Evolutionary conservation across 1,140 invertebrate genomes (phyloP).

Genomic region (Oreohelix idahoensis): DNA sequence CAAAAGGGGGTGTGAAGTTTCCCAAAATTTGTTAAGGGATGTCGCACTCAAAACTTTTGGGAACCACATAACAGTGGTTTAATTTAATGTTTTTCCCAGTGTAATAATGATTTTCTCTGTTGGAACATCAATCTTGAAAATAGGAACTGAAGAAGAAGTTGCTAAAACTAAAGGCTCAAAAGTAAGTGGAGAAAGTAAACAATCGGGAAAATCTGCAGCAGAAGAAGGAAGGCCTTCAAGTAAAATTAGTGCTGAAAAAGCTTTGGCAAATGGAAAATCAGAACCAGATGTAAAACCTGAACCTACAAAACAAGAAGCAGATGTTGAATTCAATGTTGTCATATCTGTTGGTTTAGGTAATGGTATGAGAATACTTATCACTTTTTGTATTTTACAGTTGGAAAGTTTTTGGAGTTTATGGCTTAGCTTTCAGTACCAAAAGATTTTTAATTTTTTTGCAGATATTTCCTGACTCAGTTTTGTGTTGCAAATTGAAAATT

Average conservation of each 20-base stretch:
- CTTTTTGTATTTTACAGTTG: background rate
- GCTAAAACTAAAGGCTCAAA: no score
- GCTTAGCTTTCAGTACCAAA: background rate
- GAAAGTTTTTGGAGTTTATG: background rate
- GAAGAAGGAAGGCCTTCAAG: background rate
- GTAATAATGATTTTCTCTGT: background rate
- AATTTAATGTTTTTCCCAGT: background rate
- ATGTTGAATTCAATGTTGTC: slow-evolving; percentile 21
- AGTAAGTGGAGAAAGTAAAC: background rate
- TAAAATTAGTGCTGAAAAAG: background rate
- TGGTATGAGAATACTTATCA: background rate
- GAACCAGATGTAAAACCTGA: background rate
- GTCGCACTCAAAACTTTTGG: no score
- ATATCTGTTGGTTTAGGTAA: background rate
- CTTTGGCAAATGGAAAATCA: background rate
- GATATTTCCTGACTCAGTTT: background rate
- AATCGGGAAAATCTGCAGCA: background rate
- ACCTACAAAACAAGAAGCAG: background rate
- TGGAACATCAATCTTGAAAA: background rate
- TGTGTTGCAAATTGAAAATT: background rate
- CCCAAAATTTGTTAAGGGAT: no score
- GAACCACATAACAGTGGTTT: no score
- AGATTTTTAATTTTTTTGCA: no score
- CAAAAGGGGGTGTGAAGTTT: no score
- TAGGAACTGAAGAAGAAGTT: background rate